Evolutionary conservation across 2,113 vertebrate genomes (phyloP).

Genomic region (Xiphorhynchus elegans): DNA sequence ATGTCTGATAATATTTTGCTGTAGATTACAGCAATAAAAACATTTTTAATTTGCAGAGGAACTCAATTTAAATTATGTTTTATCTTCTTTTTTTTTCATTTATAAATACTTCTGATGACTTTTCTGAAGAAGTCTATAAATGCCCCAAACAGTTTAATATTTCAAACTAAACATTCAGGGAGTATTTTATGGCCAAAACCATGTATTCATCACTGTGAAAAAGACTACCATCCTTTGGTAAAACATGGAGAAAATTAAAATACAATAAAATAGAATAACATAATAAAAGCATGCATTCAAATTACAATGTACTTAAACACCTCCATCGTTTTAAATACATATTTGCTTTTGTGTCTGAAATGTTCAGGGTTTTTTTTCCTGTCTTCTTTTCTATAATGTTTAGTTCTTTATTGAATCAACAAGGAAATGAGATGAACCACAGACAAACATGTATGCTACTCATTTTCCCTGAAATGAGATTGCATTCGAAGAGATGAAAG

Average conservation of each 20-base stretch:
- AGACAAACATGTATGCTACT: background rate
- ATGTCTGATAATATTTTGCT: constrained; percentile 55
- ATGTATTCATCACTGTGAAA: background rate
- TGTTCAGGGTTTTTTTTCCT: background rate
- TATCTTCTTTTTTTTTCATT: constrained; percentile 9
- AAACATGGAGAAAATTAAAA: background rate
- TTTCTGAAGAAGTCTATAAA: background rate
- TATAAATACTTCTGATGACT: constrained; percentile 49
- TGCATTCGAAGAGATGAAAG: background rate
- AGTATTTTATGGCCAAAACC: background rate
- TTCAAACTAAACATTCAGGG: background rate
- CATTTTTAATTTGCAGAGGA: constrained; percentile 33
- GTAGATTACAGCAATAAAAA: constrained; percentile 44
- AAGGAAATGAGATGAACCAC: background rate
- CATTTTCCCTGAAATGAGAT: background rate
- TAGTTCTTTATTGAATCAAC: background rate
- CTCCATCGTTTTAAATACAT: background rate
- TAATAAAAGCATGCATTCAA: background rate
- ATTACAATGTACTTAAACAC: background rate
- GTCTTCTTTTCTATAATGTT: background rate
- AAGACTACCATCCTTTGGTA: background rate
- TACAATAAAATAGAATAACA: background rate
- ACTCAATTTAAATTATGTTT: constrained; percentile 48
- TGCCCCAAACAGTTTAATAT: background rate
- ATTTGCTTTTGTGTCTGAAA: background rate